Percentiles rank a stretch among this genome's conserved stretches.
Evolutionary conservation across 2,113 vertebrate species (phyloP).

Genomic region (Pantherophis guttatus): DNA sequence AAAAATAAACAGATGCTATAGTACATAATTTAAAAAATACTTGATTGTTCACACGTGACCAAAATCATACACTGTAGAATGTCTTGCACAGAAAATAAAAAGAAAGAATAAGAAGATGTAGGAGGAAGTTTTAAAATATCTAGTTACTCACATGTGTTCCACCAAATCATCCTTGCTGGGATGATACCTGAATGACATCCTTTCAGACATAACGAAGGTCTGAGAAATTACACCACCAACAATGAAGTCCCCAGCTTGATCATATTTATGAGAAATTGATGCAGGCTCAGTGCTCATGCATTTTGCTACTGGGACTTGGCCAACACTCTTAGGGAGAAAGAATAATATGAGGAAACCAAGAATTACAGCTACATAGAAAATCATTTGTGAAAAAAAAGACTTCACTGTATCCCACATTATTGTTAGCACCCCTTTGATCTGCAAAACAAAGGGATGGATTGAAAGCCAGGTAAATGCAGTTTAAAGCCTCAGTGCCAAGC

Average conservation of each 20-base stretch:
- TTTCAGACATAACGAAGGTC: not conserved
- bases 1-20: not conserved
- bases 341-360: not conserved
- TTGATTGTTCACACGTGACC: not conserved
- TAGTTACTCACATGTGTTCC: not conserved
- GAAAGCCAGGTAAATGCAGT: not conserved
- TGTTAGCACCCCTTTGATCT: too few relatives aligned
- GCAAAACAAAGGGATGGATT: not conserved
- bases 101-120: not conserved
- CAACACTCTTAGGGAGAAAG: not conserved
- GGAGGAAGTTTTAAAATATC: not conserved
- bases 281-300: not conserved
- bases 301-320: not conserved
- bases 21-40: not conserved
- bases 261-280: not conserved
- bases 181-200: not conserved
- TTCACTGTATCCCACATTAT: not conserved
- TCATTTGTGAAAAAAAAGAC: not conserved
- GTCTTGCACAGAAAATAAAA: not conserved
- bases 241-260: not conserved
- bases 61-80: not conserved
- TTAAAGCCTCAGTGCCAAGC: not conserved
- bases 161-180: not conserved
- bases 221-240: not conserved
- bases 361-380: not conserved